Evolutionary conservation across 2,113 vertebrate genomes (phyloP), one percentile per base, ranked within the genome.

Genomic region (Tetrax tetrax): DNA sequence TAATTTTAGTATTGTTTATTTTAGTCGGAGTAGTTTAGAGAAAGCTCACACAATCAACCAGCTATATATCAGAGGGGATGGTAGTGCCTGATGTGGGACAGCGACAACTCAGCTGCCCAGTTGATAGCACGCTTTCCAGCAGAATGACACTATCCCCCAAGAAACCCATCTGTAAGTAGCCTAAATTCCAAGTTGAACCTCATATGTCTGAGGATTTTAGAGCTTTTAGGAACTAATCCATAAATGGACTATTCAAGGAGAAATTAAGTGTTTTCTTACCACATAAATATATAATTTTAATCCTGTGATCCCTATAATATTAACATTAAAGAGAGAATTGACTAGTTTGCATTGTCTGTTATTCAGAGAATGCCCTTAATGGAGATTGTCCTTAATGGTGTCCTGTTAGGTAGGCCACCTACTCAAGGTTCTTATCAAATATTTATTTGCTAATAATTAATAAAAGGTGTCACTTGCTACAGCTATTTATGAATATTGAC

Each of bases 81-180:
- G 29, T n/a, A 48, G 14, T 35, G 9, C 18, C 25, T 51, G 20
- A 7, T 51, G 18, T 61, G 41, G 24, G 45, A 81, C 22, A 41
- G 11, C 2, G 2, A 38, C 38, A 65, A 57, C 7, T 20, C 29
- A 57, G 15, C 12, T 57, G 13, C 23, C 25, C 24, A 48, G 25
- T 1, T 64, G 12, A 37, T 23, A 51, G 4, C 5, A 33, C 8
- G 53, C 27, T 48, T 71, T 76, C 24, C 27, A 71, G 21, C 12
- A 66, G 51, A 71, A 76, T 63, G 8, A 35, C 38, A 29, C 0
- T 0, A n/a, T 35, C 21, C 8, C 10, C 3, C 9, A 22, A 33
- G 60, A 60, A 38, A 4, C 31, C 6, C 16, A 48, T 53, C 29
- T 43, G 3, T 19, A 45, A 22, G 8, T 45, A 78, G 16, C 14